A percentile compares a stretch with the other conserved stretches of the same genome.
phyloP scores from a whole-genome alignment of 2,113 vertebrate genomes.

The Phalacrocorax carbo region DNA sequence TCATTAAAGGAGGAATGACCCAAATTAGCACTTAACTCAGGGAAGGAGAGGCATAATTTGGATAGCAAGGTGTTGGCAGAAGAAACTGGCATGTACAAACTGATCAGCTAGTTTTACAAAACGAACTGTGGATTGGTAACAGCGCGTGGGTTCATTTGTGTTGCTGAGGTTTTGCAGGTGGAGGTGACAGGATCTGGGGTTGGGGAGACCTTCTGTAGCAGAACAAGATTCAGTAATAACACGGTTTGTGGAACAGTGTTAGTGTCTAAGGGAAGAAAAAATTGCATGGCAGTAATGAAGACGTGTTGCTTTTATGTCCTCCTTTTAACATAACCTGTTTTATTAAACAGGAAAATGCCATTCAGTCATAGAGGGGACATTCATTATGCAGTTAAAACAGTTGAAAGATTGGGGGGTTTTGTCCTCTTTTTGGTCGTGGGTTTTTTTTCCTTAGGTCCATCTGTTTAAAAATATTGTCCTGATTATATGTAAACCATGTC shows the following conservation, averaged over 20 bases:
- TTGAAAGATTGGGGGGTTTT: neutral
- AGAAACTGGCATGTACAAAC: neutral
- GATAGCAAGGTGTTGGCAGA: neutral
- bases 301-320: neutral
- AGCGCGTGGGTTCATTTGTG: neutral
- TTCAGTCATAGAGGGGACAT: neutral
- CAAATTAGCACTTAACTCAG: neutral
- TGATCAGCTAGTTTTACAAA: neutral
- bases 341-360: neutral
- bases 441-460: neutral
- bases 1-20: neutral
- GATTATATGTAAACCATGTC: neutral
- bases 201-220: neutral
- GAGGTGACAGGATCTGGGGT: neutral
- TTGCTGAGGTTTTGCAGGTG: neutral
- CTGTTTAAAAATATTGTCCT: neutral
- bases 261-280: neutral
- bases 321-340: neutral
- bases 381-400: neutral
- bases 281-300: neutral
- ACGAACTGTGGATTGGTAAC: neutral
- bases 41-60: neutral
- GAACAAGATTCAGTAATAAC: neutral
- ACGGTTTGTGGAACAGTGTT: neutral
- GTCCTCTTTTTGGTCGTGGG: no score